These are phyloP conservation scores for Petrocephalus microphthalmus DNA, from an alignment of 2,113 vertebrate species.

Conservation along the genomic window DNA sequence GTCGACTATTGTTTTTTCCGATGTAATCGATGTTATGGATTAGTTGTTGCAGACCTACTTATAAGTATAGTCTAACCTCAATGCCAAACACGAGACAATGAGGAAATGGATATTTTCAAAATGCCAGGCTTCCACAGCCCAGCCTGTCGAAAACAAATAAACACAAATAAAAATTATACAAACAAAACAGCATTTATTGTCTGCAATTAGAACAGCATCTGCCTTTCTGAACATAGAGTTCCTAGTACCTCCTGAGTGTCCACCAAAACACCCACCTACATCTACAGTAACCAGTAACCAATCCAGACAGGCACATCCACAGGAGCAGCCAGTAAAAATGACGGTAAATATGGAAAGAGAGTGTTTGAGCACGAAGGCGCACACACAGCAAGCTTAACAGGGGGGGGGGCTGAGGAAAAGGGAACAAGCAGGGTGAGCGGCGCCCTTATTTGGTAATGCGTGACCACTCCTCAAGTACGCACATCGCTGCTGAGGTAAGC, in stretches of 20 bases:
- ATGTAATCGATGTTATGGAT: not conserved
- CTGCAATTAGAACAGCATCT: not conserved
- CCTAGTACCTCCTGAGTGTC: not conserved
- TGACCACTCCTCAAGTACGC: not conserved
- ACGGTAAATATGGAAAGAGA: not conserved
- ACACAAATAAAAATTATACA: not conserved
- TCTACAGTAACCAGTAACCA: not conserved
- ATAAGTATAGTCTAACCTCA: not conserved
- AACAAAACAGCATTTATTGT: not conserved
- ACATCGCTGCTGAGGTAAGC: not conserved
- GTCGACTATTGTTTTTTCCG: not conserved
- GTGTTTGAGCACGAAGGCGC: not conserved
- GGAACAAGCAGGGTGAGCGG: too few species aligned
- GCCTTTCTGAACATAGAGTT: not conserved
- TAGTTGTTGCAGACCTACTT: not conserved
- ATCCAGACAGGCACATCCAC: not conserved
- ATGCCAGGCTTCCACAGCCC: not conserved
- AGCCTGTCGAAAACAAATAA: not conserved
- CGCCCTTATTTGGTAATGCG: not conserved
- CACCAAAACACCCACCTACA: not conserved
- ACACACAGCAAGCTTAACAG: not conserved
- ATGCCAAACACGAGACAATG: not conserved
- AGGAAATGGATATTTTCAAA: not conserved
- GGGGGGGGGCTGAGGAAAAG: not conserved
- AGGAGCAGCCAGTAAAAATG: not conserved